Evolutionary conservation across 2,113 vertebrate species (phyloP), one percentile per base, ranked within the genome.

Genomic region (Eubucco bourcierii): DNA sequence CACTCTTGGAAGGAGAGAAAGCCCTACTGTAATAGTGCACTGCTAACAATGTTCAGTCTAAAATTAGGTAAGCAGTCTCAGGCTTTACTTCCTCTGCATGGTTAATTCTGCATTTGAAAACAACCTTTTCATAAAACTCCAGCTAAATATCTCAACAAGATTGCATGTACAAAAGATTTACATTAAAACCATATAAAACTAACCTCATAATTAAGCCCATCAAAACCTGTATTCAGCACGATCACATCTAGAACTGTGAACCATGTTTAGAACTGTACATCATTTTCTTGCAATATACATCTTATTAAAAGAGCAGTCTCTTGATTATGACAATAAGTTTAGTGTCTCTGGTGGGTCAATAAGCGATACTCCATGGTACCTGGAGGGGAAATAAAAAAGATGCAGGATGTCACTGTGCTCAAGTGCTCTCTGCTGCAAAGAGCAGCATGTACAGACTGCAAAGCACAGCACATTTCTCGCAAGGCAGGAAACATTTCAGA

Each of bases 351-450:
- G 99, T 29, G 98, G 98, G 6, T 98, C 97, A 87, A 99, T 98
- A 72, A 98, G 96, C 15, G 99, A 99, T 94, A 99, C 98, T 84
- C 98, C 98, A 14, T 98, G 98, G 95, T 99, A 99, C 97, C 99
- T 99, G 82, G 75, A 77, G 80, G 18, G 68, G 9, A 37, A 37
- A n/a, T 53, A 94, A 31, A 66, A 91, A 61, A 95, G 56, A 91
- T 0, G 29, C 58, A 82, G 82, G 76, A 89, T 92, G 82, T 90
- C 83, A 94, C 28, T 37, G 64, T 23, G 46, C 60, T 87, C 24
- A 3, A 13, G 66, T 9, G 53, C 39, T 61, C 73, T 68, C 72
- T 88, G 77, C 39, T 6, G 0, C 19, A 12, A 60, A 70, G 23
- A 47, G 15, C 4, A 63, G 56, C 47, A 3, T 12, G 50, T 0